Conservation (phyloP, 2,888 invertebrate species). For the Emesis russula region DNA sequence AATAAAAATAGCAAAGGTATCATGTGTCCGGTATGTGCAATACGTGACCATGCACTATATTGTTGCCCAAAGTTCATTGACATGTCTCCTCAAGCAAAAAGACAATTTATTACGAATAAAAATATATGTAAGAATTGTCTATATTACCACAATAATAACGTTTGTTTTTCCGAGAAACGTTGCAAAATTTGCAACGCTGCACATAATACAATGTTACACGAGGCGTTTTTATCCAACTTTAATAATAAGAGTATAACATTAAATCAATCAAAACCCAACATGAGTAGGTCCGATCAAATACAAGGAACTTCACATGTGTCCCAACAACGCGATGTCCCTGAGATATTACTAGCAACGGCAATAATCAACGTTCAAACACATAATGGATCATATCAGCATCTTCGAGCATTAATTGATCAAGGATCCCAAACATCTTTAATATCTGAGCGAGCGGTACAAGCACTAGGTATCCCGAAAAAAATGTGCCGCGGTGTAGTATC, state of each 20-base stretch:
- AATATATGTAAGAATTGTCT: constrained; percentile 76
- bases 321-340: no score
- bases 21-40: constrained; percentile 2
- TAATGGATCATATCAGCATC: background rate
- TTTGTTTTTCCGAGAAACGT: constrained; percentile 61
- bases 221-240: background rate
- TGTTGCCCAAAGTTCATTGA: background rate
- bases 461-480: background rate
- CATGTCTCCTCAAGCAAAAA: constrained; percentile 18
- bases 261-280: no score
- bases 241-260: no score
- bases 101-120: constrained; percentile 2
- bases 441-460: background rate
- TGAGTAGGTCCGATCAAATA: no score
- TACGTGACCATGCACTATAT: constrained; percentile 22
- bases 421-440: background rate
- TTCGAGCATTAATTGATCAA: no score
- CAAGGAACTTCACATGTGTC: no score
- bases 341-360: background rate
- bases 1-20: background rate
- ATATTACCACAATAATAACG: constrained; percentile 59
- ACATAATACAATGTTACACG: constrained; percentile 64
- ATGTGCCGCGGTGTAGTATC: background rate
- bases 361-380: background rate
- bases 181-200: constrained; percentile 45